A percentile compares a stretch with the other conserved stretches of the same genome.
Conservation (phyloP, 2,888 invertebrate species). For the Chloroclystis v-ata region DNA sequence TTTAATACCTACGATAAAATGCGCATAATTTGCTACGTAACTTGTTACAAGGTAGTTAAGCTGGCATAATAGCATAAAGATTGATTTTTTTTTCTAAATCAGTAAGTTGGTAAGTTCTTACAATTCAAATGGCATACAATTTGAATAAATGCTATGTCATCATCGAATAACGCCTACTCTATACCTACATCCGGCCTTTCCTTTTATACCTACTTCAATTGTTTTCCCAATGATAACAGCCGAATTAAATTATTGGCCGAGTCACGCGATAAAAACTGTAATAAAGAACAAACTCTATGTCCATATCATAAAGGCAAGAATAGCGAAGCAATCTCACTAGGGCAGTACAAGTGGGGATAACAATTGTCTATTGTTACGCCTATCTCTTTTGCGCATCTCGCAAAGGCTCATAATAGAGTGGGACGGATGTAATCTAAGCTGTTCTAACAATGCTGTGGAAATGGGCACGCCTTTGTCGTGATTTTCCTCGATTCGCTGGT, state of each 20-base stretch:
- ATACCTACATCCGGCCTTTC: slow-evolving; percentile 45
- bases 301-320: slow-evolving; percentile 33
- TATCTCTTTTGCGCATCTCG: slow-evolving; percentile 70
- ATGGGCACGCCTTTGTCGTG: slow-evolving; percentile 59
- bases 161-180: slow-evolving; percentile 41
- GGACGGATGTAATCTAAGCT: slow-evolving; percentile 40
- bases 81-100: too few relatives aligned
- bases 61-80: too few relatives aligned
- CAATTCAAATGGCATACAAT: too few relatives aligned
- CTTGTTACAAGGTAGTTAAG: too few relatives aligned
- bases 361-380: slow-evolving; percentile 76
- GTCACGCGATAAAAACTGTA: slow-evolving; percentile 32
- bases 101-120: too few relatives aligned
- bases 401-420: slow-evolving; percentile 52
- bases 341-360: slow-evolving; percentile 69
- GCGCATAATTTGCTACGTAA: too few relatives aligned
- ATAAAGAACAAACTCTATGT: slow-evolving; percentile 36
- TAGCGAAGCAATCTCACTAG: slow-evolving; percentile 47
- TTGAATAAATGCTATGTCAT: background rate
- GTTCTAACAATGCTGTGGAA: slow-evolving; percentile 56
- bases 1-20: background rate
- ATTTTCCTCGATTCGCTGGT: slow-evolving; percentile 66
- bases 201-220: slow-evolving; percentile 61
- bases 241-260: slow-evolving; percentile 73
- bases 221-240: slow-evolving; percentile 69